Evolutionary conservation across 2,888 invertebrate species (phyloP).

Genomic region (Meteorus colon): DNA sequence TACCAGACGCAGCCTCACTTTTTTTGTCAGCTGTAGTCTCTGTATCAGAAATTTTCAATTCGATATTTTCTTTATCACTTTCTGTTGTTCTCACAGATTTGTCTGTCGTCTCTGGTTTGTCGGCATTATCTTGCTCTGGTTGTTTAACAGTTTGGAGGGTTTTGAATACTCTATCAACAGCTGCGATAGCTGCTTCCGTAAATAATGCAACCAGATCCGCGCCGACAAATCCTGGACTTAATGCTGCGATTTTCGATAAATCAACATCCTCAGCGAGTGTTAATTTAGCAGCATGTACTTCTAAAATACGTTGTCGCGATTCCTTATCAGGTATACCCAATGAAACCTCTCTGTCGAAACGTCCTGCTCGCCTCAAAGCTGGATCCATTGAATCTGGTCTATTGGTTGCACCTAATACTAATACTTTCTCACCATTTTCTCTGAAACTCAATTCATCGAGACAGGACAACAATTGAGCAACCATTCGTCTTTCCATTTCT

Average conservation of each 20-base stretch:
- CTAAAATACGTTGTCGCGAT: constrained; percentile 86
- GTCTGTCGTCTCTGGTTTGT: constrained; percentile 30
- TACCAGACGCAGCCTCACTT: neutral
- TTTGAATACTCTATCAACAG: constrained; percentile 80
- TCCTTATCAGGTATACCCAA: constrained; percentile 93
- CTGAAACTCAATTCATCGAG: constrained; percentile 82
- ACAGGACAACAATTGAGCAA: constrained; percentile 91
- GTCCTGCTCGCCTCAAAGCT: constrained; percentile 90
- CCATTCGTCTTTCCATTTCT: constrained; percentile 97
- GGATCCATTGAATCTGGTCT: constrained; percentile 94
- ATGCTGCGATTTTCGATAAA: constrained; percentile 83
- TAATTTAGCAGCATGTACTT: constrained; percentile 82
- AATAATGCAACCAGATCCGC: constrained; percentile 92
- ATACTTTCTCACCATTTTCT: constrained; percentile 78
- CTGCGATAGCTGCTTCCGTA: constrained; percentile 90
- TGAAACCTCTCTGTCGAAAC: constrained; percentile 95
- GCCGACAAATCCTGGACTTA: constrained; percentile 97
- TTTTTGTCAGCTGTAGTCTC: constrained; percentile 43
- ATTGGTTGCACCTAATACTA: constrained; percentile 97
- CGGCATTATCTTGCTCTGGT: constrained; percentile 31
- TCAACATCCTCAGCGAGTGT: constrained; percentile 82
- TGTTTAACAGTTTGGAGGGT: constrained; percentile 41
- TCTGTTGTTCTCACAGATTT: constrained; percentile 27
- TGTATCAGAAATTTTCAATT: constrained; percentile 51
- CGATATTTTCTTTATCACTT: constrained; percentile 48